Base-by-base conservation (phyloP, 1,140 invertebrate genomes). In the Reticulitermes speratus region DNA sequence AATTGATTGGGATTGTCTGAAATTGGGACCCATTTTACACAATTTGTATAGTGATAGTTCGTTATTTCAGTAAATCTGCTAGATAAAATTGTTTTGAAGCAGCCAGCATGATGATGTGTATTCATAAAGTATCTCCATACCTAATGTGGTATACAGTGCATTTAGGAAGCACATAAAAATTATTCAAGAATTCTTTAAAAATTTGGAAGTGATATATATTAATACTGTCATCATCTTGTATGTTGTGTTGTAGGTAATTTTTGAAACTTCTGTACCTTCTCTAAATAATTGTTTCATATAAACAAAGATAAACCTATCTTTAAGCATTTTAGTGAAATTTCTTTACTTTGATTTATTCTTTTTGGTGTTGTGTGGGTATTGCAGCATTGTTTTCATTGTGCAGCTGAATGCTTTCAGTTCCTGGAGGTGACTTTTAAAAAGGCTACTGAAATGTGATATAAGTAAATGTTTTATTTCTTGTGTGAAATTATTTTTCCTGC, bases 251-350 rank as follows among this genome's bases (percentile, higher is more conserved):
- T 75, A 75, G 65, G 65, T 75, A 75, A 75, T 25, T 75, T 75
- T 75, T 8, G n/a, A 75, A 75, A 75, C n/a, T 75, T 75, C 65
- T 75, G 65, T 75, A 75, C n/a, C 65, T 75, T 75, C 65, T 75
- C 65, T 75, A 65, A 65, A 25, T 65, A 38, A 75, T 75, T 75
- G 65, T 75, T 75, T 75, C 65, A 75, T 75, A 75, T 75, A 75
- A 75, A 75, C 65, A 75, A 14, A 75, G 25, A 55, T 16, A 30
- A 75, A 75, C 65, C n/a, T 75, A 65, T 25, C 59, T 75, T 30
- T 30, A 75, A 75, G n/a, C n/a, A 30, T 30, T 65, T 75, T 75
- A 75, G 65, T 75, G 65, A 30, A 5, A 30, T 75, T 75, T 75
- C 65, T 16, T 75, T 75, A 55, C 5, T 25, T 30, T 75, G 25